Evolutionary conservation across 2,797 vertebrate genomes (phyloP), one percentile per base, ranked within the genome.

Genomic region (Eospalax fontanierii): DNA sequence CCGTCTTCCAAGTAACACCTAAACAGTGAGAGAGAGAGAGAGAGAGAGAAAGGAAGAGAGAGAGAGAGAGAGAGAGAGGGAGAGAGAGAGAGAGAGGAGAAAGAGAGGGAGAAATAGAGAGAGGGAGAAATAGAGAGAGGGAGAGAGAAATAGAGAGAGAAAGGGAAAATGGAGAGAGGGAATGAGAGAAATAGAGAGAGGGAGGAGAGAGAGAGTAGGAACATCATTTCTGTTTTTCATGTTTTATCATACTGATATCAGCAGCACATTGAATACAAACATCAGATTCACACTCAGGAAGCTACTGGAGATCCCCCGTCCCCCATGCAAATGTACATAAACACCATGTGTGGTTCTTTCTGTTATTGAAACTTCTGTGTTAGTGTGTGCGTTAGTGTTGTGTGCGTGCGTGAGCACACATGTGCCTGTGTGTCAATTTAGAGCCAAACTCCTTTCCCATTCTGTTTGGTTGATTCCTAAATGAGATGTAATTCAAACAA

Each of bases 1-100:
- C 99, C 99, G 98, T 99, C 99, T 98, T 99, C 99, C 98, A 99
- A 98, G 98, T 99, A 99, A 98, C 99, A 99, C 98, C 99, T 99
- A 95, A 33, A 97, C 97, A 70, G 57, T 95, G 86, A 92, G 79
- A 97, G 57, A 79, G n/a, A 89, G 82, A 89, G 35, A 89, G 78
- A 89, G 71, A 95, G 87, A 95, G 75, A 98, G 63, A 80, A 33
- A 89, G 78, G 87, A 63, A 95, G 84, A 95, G 80, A 97, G 59
- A 81, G n/a, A 87, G 85, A 83, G 71, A 95, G 82, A 94, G 75
- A 97, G 63, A 73, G 35, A 89, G 75, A 84, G 70, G 94, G 86
- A 94, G 73, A 97, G 35, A 73, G 35, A 88, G 87, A 95, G 75
- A 98, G 63, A 80, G n/a, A 89, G 78, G 87, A 63, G 80, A 95